Conservation (phyloP, 2,797 vertebrate species). For the Acanthornis magna region DNA sequence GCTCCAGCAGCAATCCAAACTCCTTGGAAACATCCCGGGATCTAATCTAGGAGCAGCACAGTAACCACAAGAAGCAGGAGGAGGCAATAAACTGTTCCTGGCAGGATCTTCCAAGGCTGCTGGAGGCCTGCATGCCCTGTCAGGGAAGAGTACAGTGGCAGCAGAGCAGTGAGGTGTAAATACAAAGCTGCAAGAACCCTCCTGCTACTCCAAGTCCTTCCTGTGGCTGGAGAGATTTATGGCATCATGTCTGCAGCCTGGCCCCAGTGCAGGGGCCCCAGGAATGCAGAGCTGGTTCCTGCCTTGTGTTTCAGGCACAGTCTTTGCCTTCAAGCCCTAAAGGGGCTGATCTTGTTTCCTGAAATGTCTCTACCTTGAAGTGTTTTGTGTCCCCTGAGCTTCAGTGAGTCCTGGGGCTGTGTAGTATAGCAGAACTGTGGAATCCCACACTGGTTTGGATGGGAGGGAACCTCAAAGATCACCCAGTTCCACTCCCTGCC, state of each 20-base stretch:
- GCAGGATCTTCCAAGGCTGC: neutral
- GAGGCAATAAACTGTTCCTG: neutral
- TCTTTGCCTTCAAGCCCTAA: neutral
- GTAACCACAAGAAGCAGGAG: neutral
- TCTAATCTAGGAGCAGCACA: neutral
- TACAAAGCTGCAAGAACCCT: neutral
- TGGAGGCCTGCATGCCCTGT: neutral
- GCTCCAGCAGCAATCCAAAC: neutral
- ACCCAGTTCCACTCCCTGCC: neutral
- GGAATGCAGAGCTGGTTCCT: neutral
- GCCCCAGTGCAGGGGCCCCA: neutral
- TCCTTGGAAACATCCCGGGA: neutral
- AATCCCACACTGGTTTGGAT: neutral
- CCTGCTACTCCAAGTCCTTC: neutral
- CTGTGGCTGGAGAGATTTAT: neutral
- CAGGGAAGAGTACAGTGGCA: too few relatives aligned
- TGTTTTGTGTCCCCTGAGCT: neutral
- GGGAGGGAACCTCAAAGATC: neutral
- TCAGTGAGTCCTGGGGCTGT: neutral
- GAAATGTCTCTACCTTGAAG: neutral
- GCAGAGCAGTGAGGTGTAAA: neutral
- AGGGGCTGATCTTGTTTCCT: neutral
- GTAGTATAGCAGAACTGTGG: neutral
- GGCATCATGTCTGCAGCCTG: rapidly evolving
- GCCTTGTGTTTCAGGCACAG: neutral